Base-by-base conservation (phyloP, 2,113 vertebrate genomes). In the Sterna hirundo region DNA sequence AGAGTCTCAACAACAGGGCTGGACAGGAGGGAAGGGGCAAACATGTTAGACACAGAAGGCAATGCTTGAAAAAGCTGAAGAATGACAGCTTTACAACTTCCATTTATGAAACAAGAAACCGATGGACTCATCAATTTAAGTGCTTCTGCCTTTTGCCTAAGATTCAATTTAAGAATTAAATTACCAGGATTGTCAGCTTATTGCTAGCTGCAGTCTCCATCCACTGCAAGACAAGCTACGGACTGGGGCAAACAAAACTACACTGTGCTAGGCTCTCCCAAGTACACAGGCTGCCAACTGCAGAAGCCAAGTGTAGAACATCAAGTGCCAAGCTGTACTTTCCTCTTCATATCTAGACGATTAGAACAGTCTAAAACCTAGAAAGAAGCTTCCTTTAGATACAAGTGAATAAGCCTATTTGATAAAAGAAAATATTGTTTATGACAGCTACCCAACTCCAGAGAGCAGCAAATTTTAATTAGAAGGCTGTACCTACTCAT, bases 391-490 rank as follows among this genome's bases (percentile, higher is more conserved):
- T 91, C 58, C 83, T 84, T 83, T 54, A 65, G 61, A 76, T 52
- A 61, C 19, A 72, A 71, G 46, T 13, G 71, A 96, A 92, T 62
- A 95, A 96, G 85, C 85, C 70, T 57, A 69, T 34, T 68, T 69
- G 78, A 93, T 66, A 93, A 54, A 92, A 91, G 57, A 81, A 81
- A 74, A 69, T 10, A 70, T 1, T 76, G 64, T 91, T 96, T 92
- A 89, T 64, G 86, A 93, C 83, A 95, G 88, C 89, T 69, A 84
- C 34, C 46, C 76, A 94, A 94, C 92, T 79, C 77, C 61, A 94
- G 83, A 93, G 79, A 95, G 64, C 64, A 88, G 95, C 85, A 30
- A 38, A 64, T 89, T 95, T 95, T 87, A 94, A 89, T 84, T 60
- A 92, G 70, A 86, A 96, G 88, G 79, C 74, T 44, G 54, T 47